Base-by-base conservation (phyloP, 2,797 vertebrate species). In the Paratrypauchen microcephalus region DNA sequence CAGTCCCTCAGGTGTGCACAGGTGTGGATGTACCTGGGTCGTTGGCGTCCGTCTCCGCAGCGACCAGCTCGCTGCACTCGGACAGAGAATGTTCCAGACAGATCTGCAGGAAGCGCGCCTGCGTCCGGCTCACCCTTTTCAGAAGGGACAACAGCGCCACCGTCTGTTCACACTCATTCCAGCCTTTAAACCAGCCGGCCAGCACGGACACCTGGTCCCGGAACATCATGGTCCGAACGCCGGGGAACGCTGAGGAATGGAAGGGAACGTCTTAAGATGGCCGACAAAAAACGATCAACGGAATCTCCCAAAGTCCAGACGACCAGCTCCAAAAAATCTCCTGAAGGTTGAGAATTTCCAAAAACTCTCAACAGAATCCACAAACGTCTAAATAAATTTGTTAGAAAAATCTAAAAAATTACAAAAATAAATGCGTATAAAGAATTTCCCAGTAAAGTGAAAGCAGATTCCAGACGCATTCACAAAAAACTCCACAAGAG, bases 101-200 rank as follows among this genome's bases (percentile, higher is more conserved):
- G 75, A 99, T 95, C 94, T 99, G 97, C 77, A 99, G 95, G 87
- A 99, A 99, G 69, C 97, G 96, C 67, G 97, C 97, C 86, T 99
- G 97, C 70, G 97, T 98, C 87, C 95, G 94, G 89, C 95, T 97
- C 85, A 99, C 95, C 72, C 96, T 91, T 88, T 98, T 98, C 81
- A 99, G 91, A 84, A 99, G 88, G 0, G 97, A 98, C 72, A 99
- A 93, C 91, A 99, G 90, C 32, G 97, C 97, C 88, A 99, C 97
- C n/a, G 97, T 98, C 94, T 99, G 97, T 81, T 99, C 97, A 9
- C 97, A 98, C 87, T 99, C 97, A 11, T 99, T 99, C 97, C 97
- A 99, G 75, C 97, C 96, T 89, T 98, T 98, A 86, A 99, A 99
- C 97, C 97, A 99, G 79, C 96, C 95, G 88, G 95, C 95, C 78